Conservation (phyloP, 1,140 invertebrate species). For the Diuraphis noxia region DNA sequence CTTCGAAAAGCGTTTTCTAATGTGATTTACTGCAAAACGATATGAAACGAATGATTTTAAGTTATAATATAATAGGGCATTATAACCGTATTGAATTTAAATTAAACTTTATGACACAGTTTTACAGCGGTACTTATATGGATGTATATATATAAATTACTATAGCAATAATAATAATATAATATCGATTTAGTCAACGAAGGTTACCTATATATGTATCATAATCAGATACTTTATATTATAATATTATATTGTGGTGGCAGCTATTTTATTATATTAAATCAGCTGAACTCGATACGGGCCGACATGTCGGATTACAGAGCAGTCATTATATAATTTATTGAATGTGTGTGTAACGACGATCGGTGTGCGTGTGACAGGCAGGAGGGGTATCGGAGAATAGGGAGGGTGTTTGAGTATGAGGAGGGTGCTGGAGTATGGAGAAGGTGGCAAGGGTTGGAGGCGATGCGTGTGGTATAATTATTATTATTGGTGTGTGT, state of each 20-base stretch:
- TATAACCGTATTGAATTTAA: background rate
- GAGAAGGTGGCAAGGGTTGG: background rate
- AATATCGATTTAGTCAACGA: background rate
- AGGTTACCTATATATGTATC: background rate
- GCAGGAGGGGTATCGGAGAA: too few species aligned
- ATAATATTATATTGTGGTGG: background rate
- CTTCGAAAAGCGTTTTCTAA: background rate
- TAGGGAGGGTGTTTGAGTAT: too few species aligned
- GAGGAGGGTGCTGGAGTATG: background rate
- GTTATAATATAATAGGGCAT: background rate
- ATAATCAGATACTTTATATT: background rate
- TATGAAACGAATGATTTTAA: background rate
- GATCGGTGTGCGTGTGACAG: background rate
- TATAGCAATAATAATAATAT: background rate
- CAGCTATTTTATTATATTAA: background rate
- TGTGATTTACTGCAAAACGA: background rate
- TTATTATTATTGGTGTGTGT: background rate
- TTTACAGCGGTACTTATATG: background rate
- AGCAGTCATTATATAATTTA: background rate
- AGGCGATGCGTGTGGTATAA: background rate
- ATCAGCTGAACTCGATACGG: background rate
- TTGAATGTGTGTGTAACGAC: slow-evolving; percentile 1
- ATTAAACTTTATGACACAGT: background rate
- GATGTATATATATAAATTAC: too few species aligned
- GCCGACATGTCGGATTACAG: background rate